Evolutionary conservation across 2,797 vertebrate species (phyloP).

Genomic region (Lophotriccus pileatus): DNA sequence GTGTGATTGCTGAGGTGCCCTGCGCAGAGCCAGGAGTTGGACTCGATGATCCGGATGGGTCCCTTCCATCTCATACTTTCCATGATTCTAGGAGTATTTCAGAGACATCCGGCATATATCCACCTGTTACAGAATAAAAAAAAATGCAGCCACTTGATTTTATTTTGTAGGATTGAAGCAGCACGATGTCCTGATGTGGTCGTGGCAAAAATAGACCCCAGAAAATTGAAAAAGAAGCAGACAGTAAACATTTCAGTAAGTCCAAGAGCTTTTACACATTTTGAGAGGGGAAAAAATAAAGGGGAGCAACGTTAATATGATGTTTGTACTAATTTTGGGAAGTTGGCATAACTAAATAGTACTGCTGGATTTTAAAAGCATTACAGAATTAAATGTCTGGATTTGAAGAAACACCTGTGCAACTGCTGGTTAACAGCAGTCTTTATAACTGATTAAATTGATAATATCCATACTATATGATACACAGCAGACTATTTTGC

Average conservation of each 20-base stretch:
- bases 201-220: slow-evolving; percentile 94
- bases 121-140: background rate
- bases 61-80: background rate
- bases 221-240: slow-evolving; percentile 90
- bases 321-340: background rate
- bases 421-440: background rate
- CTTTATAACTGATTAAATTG: background rate
- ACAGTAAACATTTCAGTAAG: slow-evolving; percentile 90
- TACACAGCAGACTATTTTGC: background rate
- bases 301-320: background rate
- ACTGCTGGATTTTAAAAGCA: background rate
- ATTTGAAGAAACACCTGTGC: background rate
- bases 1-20: background rate
- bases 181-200: slow-evolving; percentile 93
- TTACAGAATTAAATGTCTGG: background rate
- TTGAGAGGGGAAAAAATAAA: background rate
- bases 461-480: background rate
- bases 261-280: background rate
- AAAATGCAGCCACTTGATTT: background rate
- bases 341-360: background rate
- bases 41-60: background rate
- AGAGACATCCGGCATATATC: fast-evolving
- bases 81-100: background rate
- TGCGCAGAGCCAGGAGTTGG: background rate
- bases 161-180: slow-evolving; percentile 86